Conservation (phyloP, 2,113 vertebrate genomes). For the Dolichotis patagonum region DNA sequence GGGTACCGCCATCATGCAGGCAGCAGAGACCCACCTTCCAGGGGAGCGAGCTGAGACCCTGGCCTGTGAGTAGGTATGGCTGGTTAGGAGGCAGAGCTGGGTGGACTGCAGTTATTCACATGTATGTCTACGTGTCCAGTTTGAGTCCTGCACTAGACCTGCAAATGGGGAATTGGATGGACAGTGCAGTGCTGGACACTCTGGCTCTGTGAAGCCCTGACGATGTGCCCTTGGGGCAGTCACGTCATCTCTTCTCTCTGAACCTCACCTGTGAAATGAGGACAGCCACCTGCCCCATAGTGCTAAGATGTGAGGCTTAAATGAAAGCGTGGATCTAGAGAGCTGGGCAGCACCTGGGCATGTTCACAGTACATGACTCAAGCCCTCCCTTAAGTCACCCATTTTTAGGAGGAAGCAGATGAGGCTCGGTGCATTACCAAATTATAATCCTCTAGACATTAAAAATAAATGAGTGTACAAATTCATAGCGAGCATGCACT, state of each 20-base stretch:
- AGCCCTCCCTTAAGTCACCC: neutral
- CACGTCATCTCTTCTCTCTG: neutral
- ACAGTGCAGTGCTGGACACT: neutral
- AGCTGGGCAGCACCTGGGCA: neutral
- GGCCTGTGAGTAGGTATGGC: neutral
- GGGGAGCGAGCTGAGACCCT: neutral
- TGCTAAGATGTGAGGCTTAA: neutral
- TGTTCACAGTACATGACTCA: neutral
- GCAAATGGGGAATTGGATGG: neutral
- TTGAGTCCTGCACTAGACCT: neutral
- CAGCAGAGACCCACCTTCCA: neutral
- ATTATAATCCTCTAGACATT: neutral
- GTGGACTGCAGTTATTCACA: neutral
- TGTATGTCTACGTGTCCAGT: neutral
- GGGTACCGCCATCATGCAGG: neutral
- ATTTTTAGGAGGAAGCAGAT: conserved; percentile 5
- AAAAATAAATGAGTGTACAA: neutral
- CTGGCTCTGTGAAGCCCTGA: neutral
- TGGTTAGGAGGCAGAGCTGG: neutral
- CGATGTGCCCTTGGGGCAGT: neutral
- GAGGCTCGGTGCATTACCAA: neutral
- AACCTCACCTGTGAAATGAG: neutral
- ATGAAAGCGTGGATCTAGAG: neutral
- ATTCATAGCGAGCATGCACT: neutral
- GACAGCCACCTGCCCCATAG: fast-evolving